Conservation (phyloP, 2,888 invertebrate genomes). For the Sarcophaga subvicina region DNA sequence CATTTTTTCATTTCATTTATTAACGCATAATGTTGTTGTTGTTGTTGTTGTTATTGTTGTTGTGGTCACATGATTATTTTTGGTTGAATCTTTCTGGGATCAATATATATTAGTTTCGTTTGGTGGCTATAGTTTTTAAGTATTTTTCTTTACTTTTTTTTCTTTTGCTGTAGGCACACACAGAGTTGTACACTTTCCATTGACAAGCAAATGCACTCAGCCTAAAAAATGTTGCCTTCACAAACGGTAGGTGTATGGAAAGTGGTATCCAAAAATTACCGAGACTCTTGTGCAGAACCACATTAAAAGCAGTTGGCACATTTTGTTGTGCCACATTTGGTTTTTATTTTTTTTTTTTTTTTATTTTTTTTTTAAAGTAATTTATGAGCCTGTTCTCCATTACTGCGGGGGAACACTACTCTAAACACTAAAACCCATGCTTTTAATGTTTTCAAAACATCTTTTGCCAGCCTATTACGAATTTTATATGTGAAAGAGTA, state of each 20-base stretch:
- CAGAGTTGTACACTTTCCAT: conserved; percentile 75
- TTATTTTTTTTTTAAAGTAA: conserved; percentile 68
- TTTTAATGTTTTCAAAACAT: conserved; percentile 14
- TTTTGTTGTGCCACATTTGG: conserved; percentile 50
- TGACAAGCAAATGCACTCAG: conserved; percentile 82
- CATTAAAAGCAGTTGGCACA: conserved; percentile 60
- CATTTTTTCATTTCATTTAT: conserved; percentile 12
- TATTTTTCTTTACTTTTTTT: conserved; percentile 54
- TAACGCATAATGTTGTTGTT: conserved; percentile 43
- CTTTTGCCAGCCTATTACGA: neutral
- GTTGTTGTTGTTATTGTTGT: conserved; percentile 21
- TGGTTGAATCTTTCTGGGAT: conserved; percentile 24
- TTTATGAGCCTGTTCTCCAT: conserved; percentile 75
- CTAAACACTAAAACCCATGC: conserved; percentile 21
- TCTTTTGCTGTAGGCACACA: conserved; percentile 55
- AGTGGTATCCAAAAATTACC: conserved; percentile 44
- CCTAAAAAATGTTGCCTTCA: conserved; percentile 76
- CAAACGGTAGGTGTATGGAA: conserved; percentile 25
- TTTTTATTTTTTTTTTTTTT: conserved; percentile 66
- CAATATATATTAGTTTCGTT: conserved; percentile 55
- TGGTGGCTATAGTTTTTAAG: conserved; percentile 52
- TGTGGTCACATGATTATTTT: conserved; percentile 52
- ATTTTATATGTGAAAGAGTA: neutral
- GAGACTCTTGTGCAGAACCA: neutral
- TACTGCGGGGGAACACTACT: conserved; percentile 63